phyloP scores from a whole-genome alignment of 1,140 invertebrate genomes.

The Ostrea edulis region DNA sequence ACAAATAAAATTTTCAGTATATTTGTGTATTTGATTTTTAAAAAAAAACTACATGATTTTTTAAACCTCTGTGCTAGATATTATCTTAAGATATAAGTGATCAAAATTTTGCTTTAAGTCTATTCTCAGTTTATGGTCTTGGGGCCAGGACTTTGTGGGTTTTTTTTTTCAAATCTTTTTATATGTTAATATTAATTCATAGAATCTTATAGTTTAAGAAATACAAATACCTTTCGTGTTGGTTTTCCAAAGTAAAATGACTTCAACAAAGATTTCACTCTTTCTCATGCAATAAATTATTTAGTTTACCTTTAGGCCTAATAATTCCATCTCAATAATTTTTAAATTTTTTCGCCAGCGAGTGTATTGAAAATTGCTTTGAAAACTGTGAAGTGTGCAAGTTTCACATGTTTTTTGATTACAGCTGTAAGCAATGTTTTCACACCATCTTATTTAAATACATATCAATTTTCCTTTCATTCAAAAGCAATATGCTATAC shows the following conservation, averaged over 20 bases:
- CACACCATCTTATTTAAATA: not conserved
- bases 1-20: too few species aligned
- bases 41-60: too few species aligned
- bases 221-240: not conserved
- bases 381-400: not conserved
- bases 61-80: too few species aligned
- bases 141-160: too few species aligned
- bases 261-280: not conserved
- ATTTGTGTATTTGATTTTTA: too few species aligned
- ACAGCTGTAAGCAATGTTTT: slow-evolving; percentile 10
- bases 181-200: too few species aligned
- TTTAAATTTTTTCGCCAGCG: too few species aligned
- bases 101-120: too few species aligned
- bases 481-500: not conserved
- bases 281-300: not conserved
- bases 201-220: too few species aligned
- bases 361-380: not conserved
- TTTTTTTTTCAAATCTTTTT: too few species aligned
- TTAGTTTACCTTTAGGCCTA: not conserved
- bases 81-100: too few species aligned
- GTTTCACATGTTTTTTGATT: not conserved
- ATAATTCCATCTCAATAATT: not conserved
- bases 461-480: not conserved
- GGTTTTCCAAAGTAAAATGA: not conserved
- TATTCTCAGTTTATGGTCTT: too few species aligned